Evolutionary conservation across 2,888 invertebrate genomes (phyloP), one percentile per base, ranked within the genome.

Genomic region (Melangyna quadrimaculata): DNA sequence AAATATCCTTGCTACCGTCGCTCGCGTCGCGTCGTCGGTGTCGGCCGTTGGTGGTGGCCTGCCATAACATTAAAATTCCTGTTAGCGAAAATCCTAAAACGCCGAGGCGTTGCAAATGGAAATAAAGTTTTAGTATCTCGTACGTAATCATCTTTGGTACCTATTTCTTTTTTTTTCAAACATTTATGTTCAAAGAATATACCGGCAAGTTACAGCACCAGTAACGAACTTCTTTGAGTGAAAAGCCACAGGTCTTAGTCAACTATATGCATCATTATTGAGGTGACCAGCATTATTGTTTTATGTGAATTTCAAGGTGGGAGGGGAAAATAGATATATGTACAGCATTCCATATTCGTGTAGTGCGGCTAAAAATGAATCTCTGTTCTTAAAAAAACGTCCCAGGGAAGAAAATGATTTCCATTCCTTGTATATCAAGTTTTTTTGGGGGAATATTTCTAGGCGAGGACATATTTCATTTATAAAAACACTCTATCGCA

Each of bases 21-120:
- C 8, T 10, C 27, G 9, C 19, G 43, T 7, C 14, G 7, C 32
- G 9, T 19, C 19, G 43, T 7, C 14, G 7, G n/a, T n/a, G n/a
- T n/a, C 32, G 8, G 32, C 19, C 27, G n/a, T 32, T 65, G 65
- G 48, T 35, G 65, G 48, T 48, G 19, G 51, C 24, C 67, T 67
- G 67, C 67, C 67, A 67, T 67, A 67, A 67, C 67, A 67, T 51
- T 67, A 67, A 67, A 35, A 67, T 67, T 67, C 51, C 51, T 48
- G 35, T 48, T 51, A 51, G 67, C 24, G 59, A 59, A 67, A 48
- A 67, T 48, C 24, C 67, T 51, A 35, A 51, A 67, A 48, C 19
- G 12, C 1, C 17, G 19, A 48, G 67, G 48, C 35, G 67, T 67
- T 67, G 51, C 67, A 67, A 67, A 67, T 51, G 35, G 51, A 67